A percentile compares a stretch with the other conserved stretches of the same genome.
These are phyloP conservation scores for Drosophila mayaguana DNA, from an alignment of 2,888 invertebrate genomes.

Conservation along the genomic window DNA sequence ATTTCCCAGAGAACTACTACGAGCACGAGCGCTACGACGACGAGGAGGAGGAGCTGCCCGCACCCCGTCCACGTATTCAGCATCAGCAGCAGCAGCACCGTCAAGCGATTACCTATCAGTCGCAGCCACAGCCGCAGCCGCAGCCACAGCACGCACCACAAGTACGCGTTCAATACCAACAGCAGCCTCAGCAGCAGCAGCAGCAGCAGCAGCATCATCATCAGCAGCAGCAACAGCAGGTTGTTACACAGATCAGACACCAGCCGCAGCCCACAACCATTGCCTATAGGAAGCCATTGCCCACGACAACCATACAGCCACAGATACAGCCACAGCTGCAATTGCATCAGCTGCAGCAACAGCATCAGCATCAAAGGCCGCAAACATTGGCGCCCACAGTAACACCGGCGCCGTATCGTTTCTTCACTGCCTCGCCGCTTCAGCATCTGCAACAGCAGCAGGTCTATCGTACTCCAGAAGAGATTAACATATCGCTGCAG, in stretches of 20 bases:
- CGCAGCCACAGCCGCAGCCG: slow-evolving; percentile 58
- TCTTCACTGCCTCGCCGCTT: slow-evolving; percentile 83
- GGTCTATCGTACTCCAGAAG: slow-evolving; percentile 93
- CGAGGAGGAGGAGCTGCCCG: slow-evolving; percentile 82
- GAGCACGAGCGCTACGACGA: slow-evolving; percentile 86
- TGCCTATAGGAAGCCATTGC: slow-evolving; percentile 79
- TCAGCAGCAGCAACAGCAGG: slow-evolving; percentile 66
- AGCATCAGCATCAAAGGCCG: slow-evolving; percentile 59
- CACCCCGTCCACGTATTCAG: slow-evolving; percentile 80
- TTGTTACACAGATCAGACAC: slow-evolving; percentile 72
- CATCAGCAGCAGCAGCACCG: slow-evolving; percentile 73
- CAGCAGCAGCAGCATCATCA: slow-evolving; percentile 71
- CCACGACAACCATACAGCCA: slow-evolving; percentile 79
- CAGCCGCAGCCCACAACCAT: slow-evolving; percentile 78
- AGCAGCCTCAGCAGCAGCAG: slow-evolving; percentile 46
- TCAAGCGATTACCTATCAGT: slow-evolving; percentile 50
- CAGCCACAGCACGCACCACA: slow-evolving; percentile 62
- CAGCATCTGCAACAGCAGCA: slow-evolving; percentile 86
- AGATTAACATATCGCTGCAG: slow-evolving; percentile 93
- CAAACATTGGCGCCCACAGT: slow-evolving; percentile 83
- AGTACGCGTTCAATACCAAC: slow-evolving; percentile 62
- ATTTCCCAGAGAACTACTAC: slow-evolving; percentile 92
- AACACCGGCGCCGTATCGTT: slow-evolving; percentile 84
- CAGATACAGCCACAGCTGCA: slow-evolving; percentile 75
- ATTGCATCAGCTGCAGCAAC: slow-evolving; percentile 73